phyloP scores from a whole-genome alignment of 2,797 vertebrate species.

The Hylomyscus alleni region DNA sequence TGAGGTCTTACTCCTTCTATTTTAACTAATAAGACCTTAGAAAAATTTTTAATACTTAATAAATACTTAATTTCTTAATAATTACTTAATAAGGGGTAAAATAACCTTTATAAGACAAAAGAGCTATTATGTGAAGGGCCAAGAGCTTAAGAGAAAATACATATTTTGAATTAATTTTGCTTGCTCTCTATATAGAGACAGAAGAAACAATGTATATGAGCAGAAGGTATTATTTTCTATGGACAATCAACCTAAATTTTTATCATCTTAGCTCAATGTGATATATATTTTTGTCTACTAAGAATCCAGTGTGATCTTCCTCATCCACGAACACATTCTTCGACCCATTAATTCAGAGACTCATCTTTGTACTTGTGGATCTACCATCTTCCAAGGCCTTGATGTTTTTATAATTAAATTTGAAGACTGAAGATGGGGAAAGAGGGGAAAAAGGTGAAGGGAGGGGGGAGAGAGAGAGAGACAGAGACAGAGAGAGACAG shows the following conservation, averaged over 20 bases:
- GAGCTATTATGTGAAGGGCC: constrained; percentile 13
- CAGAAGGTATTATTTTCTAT: neutral
- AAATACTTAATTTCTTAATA: no score
- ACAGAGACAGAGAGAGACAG: rapidly evolving
- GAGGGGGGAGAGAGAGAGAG: neutral
- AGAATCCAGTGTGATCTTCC: neutral
- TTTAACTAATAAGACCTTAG: constrained; percentile 15
- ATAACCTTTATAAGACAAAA: constrained; percentile 1
- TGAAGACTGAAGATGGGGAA: neutral
- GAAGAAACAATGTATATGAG: constrained; percentile 12
- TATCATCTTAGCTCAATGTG: neutral
- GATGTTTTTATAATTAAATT: neutral
- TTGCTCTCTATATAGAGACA: constrained; percentile 35
- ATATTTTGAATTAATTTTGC: constrained; percentile 38
- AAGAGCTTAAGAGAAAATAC: neutral
- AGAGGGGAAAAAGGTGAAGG: neutral
- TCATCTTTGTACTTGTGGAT: neutral
- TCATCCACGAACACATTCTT: neutral
- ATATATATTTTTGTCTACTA: neutral
- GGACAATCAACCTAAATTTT: neutral
- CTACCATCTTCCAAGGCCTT: neutral
- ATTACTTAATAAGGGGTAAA: constrained; percentile 37
- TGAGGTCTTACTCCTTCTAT: constrained; percentile 38
- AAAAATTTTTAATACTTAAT: constrained; percentile 20
- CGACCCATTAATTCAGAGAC: neutral